These are phyloP conservation scores for Teleogryllus occipitalis DNA, from an alignment of 1,140 invertebrate species.

Conservation along the genomic window DNA sequence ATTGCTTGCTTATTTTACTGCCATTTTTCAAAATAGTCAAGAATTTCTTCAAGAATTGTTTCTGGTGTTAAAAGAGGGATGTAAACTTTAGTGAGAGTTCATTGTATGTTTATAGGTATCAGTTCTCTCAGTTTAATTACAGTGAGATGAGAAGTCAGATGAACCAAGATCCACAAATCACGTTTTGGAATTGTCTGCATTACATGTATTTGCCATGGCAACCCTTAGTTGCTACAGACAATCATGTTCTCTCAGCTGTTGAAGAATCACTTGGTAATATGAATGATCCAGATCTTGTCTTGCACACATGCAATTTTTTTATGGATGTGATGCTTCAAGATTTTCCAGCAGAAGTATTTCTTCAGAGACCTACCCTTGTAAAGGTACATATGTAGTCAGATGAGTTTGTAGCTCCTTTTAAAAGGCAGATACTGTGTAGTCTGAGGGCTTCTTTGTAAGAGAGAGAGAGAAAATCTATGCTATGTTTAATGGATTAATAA, in stretches of 20 bases:
- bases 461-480: background rate
- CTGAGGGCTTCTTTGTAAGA: too few relatives aligned
- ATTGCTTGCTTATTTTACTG: background rate
- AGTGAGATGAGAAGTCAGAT: background rate
- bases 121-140: background rate
- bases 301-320: constrained; percentile 52
- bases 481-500: background rate
- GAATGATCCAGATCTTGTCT: constrained; percentile 36
- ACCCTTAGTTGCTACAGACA: constrained; percentile 43
- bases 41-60: background rate
- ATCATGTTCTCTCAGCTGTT: constrained; percentile 43
- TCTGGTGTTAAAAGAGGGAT: background rate
- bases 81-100: background rate
- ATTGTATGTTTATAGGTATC: background rate
- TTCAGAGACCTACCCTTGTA: constrained; percentile 53
- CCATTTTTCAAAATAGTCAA: background rate
- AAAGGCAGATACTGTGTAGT: too few relatives aligned
- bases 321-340: constrained; percentile 54
- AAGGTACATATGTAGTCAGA: constrained; percentile 36
- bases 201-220: constrained; percentile 49
- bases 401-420: too few relatives aligned
- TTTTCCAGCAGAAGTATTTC: constrained; percentile 59
- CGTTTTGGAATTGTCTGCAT: constrained; percentile 35
- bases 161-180: background rate
- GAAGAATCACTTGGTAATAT: constrained; percentile 42